These are phyloP conservation scores for Rhinoderma darwinii DNA, from an alignment of 2,113 vertebrate species.

Conservation along the genomic window DNA sequence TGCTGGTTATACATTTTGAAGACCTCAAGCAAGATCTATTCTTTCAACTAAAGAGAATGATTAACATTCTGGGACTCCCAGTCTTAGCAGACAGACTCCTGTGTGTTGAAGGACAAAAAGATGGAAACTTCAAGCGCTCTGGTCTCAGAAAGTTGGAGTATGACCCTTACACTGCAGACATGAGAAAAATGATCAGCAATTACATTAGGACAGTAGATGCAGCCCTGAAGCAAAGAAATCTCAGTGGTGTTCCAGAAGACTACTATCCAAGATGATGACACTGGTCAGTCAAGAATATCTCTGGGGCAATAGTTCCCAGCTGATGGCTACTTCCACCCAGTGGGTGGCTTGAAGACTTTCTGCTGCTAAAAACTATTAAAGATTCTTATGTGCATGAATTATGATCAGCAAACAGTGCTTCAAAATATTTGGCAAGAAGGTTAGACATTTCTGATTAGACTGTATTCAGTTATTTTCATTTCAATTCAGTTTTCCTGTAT, in stretches of 20 bases:
- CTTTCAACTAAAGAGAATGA: conserved; percentile 86
- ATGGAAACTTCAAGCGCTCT: conserved; percentile 95
- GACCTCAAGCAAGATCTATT: conserved; percentile 90
- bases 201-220: conserved; percentile 88
- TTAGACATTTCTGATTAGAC: not conserved
- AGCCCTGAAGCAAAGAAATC: conserved; percentile 81
- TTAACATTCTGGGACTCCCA: conserved; percentile 80
- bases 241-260: conserved; percentile 87
- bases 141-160: conserved; percentile 92
- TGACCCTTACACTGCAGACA: conserved; percentile 89
- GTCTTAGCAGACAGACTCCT: conserved; percentile 90
- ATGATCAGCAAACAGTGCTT: conserved; percentile 24
- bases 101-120: conserved; percentile 95
- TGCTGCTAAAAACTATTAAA: conserved; percentile 61
- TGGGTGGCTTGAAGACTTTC: conserved; percentile 63
- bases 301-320: not conserved
- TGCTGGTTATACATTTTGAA: conserved; percentile 95
- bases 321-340: conserved; percentile 68
- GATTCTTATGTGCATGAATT: conserved; percentile 69
- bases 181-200: conserved; percentile 80
- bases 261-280: conserved; percentile 91
- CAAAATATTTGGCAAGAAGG: conserved; percentile 50
- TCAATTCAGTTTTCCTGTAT: conserved; percentile 35
- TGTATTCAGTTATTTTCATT: conserved; percentile 8
- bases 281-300: accelerated